Base-by-base conservation (phyloP, 2,113 vertebrate genomes). In the Hiodon tergisus region DNA sequence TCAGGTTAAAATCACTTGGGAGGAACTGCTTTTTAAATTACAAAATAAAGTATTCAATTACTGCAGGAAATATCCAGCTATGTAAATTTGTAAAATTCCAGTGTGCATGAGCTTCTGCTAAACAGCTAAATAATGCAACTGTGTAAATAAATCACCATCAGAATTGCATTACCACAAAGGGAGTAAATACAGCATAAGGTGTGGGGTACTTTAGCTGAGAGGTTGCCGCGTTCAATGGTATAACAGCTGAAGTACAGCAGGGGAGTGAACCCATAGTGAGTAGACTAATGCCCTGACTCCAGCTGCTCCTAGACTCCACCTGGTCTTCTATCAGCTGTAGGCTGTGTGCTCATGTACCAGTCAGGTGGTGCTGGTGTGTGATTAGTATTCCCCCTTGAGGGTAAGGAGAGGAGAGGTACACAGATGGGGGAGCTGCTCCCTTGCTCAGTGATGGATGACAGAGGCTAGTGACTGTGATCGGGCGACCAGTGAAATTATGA, bases 151-250 rank as follows among this genome's bases (percentile, higher is more conserved):
- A 31, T 31, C 31, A 31, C 31, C 31, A 31, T 31, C 31, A 31
- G 31, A 31, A 31, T 31, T 31, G 31, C 31, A 31, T 31, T 31
- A 2, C 31, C 31, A 31, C 31, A 31, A 31, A 31, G 31, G 31
- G 31, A 31, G 31, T 31, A 31, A 31, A 31, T 31, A 31, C 31
- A 31, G 31, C 31, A 72, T 80, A 53, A 73, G 51, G 59, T 16
- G 71, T 51, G 55, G 79, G 72, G 66, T 66, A 74, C 66, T 55
- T 66, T 75, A 76, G 67, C 84, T 82, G 80, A 83, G 84, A 81
- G 79, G 80, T 78, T 63, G 60, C 13, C 53, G n/a, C 73, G 78
- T 81, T 86, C 83, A 88, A 88, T 78, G 83, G 74, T 82, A 83
- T 54, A 79, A 75, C 84, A 83, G 77, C 80, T 77, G 85, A 80